Conservation (phyloP, 2,797 vertebrate genomes). For the Cyclopterus lumpus region DNA sequence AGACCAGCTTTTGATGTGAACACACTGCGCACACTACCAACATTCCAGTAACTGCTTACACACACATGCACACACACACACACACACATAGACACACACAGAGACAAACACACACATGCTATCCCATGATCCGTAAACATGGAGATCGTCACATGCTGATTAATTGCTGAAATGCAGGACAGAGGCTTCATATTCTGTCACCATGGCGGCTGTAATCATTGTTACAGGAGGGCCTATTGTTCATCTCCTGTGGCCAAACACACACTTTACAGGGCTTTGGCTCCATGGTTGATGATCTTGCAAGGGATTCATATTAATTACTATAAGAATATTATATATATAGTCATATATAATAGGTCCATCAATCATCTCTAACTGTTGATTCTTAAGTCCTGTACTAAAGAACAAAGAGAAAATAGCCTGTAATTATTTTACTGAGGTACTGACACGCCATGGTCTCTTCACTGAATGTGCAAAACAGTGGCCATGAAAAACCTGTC, state of each 20-base stretch:
- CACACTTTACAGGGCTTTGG: not conserved
- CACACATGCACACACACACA: not conserved
- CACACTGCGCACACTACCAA: conserved; percentile 20
- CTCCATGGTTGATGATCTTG: not conserved
- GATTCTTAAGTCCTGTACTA: not conserved
- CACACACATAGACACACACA: conserved; percentile 16
- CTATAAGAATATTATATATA: not conserved
- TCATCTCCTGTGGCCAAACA: conserved; percentile 5
- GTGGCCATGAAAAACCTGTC: conserved; percentile 7
- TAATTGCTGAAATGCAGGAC: conserved; percentile 64
- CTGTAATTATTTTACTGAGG: not conserved
- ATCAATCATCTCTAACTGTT: conserved; percentile 5
- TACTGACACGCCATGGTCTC: not conserved
- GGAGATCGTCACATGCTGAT: conserved; percentile 50
- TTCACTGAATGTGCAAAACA: not conserved
- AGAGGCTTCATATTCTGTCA: conserved; percentile 50
- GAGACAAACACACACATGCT: conserved; percentile 18
- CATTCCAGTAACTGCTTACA: conserved; percentile 16
- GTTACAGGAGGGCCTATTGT: conserved; percentile 27
- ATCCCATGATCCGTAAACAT: conserved; percentile 50
- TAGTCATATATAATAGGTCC: not conserved
- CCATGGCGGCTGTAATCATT: conserved; percentile 38
- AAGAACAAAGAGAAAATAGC: not conserved
- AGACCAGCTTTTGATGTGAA: conserved; percentile 54
- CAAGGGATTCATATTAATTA: not conserved